A percentile compares a stretch with the other conserved stretches of the same genome.
These are phyloP conservation scores for Bombus ignitus DNA, from an alignment of 1,140 invertebrate genomes.

Conservation along the genomic window DNA sequence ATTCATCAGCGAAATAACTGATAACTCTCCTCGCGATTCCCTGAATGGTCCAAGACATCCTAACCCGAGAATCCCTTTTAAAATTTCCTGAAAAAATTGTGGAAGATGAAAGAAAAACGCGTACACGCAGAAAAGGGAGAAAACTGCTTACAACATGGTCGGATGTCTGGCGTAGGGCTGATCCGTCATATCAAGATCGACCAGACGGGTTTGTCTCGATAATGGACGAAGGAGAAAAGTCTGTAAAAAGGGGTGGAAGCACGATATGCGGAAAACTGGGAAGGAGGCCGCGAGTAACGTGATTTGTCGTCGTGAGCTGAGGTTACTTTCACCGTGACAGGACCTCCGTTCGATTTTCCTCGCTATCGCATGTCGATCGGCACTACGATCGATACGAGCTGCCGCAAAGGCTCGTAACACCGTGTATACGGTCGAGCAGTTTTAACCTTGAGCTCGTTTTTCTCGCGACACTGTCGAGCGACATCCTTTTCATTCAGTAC, in stretches of 20 bases:
- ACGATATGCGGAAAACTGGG: neutral
- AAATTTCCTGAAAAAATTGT: neutral
- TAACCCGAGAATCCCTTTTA: neutral
- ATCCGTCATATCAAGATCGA: constrained; percentile 44
- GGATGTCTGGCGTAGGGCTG: neutral
- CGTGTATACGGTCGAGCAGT: constrained; percentile 9
- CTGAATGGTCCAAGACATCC: neutral
- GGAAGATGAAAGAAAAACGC: neutral
- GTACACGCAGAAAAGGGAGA: neutral
- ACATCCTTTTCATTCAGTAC: constrained; percentile 32
- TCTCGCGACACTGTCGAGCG: constrained; percentile 1
- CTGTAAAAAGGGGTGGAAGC: too few species aligned
- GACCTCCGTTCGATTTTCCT: constrained; percentile 53
- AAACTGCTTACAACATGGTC: constrained; percentile 14
- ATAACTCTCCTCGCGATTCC: neutral
- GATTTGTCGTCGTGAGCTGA: constrained; percentile 37
- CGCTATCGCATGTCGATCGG: constrained; percentile 45
- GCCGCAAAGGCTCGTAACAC: constrained; percentile 3
- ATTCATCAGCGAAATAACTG: neutral
- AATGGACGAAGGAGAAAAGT: neutral
- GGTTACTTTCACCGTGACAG: constrained; percentile 32
- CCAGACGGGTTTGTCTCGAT: neutral
- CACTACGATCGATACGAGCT: constrained; percentile 27
- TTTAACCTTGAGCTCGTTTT: constrained; percentile 41
- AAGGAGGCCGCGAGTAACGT: neutral